phyloP scores from a whole-genome alignment of 2,888 invertebrate species.

The Chloroclystis v-ata region DNA sequence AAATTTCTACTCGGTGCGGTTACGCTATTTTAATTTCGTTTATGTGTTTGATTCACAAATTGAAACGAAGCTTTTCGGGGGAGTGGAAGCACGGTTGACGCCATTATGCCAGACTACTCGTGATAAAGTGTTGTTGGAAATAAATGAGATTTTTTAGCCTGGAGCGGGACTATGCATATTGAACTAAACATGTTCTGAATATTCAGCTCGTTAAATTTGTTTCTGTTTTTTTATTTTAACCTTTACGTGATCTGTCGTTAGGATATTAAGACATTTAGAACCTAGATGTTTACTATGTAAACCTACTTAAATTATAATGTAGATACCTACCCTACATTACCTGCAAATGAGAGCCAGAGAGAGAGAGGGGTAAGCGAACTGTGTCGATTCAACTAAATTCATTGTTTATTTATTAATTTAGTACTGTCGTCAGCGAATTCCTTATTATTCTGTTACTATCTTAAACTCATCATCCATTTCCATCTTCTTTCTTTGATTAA shows the following conservation, averaged over 20 bases:
- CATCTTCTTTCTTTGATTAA: too few relatives aligned
- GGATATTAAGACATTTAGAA: too few relatives aligned
- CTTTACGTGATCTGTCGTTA: not conserved
- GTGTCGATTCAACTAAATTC: too few relatives aligned
- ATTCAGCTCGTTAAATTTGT: not conserved
- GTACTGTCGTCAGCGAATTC: too few relatives aligned
- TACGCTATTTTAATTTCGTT: slow-evolving; percentile 33
- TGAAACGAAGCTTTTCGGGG: slow-evolving; percentile 16
- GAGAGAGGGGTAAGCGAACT: too few relatives aligned
- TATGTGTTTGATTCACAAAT: slow-evolving; percentile 26
- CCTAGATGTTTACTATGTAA: too few relatives aligned
- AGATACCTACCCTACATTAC: too few relatives aligned
- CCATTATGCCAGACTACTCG: slow-evolving; percentile 8
- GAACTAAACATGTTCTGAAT: slow-evolving; percentile 1
- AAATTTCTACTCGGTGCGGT: slow-evolving; percentile 34
- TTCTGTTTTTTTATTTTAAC: not conserved
- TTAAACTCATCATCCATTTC: too few relatives aligned
- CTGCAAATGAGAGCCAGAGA: too few relatives aligned
- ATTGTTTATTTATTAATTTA: too few relatives aligned
- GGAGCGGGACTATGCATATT: slow-evolving; percentile 1
- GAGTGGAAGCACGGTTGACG: slow-evolving; percentile 12
- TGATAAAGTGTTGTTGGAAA: slow-evolving; percentile 6
- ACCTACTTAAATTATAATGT: too few relatives aligned
- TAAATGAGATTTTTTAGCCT: slow-evolving; percentile 5
- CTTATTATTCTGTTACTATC: too few relatives aligned